Conservation (phyloP, 2,113 vertebrate species). For the Callorhinus ursinus region DNA sequence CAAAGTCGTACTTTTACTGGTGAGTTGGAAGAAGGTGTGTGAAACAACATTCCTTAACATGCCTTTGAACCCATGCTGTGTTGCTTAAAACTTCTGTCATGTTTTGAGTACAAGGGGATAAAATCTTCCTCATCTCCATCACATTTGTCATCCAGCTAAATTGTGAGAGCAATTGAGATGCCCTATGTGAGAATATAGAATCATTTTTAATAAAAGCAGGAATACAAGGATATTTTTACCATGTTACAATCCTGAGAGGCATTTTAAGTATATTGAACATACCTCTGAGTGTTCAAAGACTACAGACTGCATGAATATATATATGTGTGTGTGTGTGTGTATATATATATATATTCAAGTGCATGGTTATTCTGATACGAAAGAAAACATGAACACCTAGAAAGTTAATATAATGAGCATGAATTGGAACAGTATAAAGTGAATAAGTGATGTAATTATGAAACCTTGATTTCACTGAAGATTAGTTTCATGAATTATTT, state of each 20-base stretch:
- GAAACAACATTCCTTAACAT: neutral
- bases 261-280: neutral
- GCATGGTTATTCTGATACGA: neutral
- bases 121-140: neutral
- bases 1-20: neutral
- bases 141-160: neutral
- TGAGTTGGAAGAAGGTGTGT: neutral
- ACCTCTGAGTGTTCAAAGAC: neutral
- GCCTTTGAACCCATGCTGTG: neutral
- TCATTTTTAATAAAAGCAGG: conserved; percentile 32
- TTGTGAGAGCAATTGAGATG: neutral
- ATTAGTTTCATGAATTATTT: neutral
- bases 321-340: too few species aligned
- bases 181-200: neutral
- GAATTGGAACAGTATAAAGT: neutral
- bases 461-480: neutral
- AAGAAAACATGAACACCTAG: neutral
- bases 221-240: neutral
- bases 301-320: neutral
- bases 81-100: neutral
- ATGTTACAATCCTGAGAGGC: neutral
- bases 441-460: neutral
- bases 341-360: neutral
- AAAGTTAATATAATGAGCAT: neutral
- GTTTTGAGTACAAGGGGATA: neutral